Conservation (phyloP, 2,797 vertebrate species). For the Helostoma temminkii region DNA sequence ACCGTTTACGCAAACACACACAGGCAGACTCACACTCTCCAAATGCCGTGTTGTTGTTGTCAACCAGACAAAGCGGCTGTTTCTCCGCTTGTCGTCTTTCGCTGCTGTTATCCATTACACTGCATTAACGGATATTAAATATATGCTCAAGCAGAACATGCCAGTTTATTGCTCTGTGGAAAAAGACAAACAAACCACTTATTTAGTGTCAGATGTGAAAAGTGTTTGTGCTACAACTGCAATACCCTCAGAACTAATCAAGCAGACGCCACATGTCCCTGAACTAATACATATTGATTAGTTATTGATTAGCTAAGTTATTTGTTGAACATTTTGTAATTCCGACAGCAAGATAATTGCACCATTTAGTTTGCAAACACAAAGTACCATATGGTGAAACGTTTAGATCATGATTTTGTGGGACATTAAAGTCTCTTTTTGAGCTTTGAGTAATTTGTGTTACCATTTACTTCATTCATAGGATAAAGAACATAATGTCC, state of each 20-base stretch:
- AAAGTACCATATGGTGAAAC: conserved; percentile 7
- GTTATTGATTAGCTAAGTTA: conserved; percentile 25
- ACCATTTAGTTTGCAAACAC: conserved; percentile 24
- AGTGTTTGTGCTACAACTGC: conserved; percentile 29
- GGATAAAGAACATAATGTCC: background rate
- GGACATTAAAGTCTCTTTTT: conserved; percentile 19
- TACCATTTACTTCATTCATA: conserved; percentile 10
- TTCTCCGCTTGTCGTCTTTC: conserved; percentile 24
- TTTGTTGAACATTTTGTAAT: conserved; percentile 39
- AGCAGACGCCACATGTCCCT: conserved; percentile 28
- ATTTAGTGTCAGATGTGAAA: conserved; percentile 50
- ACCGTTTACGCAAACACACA: conserved; percentile 6
- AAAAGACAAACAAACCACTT: conserved; percentile 48
- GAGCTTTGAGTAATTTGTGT: conserved; percentile 12
- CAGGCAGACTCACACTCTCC: background rate
- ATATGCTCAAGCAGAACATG: conserved; percentile 22
- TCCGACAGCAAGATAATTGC: conserved; percentile 8
- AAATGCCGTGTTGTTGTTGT: conserved; percentile 15
- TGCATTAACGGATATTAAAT: conserved; percentile 26
- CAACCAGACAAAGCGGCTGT: conserved; percentile 32
- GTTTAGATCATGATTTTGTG: conserved; percentile 21
- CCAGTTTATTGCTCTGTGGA: conserved; percentile 15
- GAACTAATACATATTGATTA: conserved; percentile 10
- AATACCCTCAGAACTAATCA: conserved; percentile 10
- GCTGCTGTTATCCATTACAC: conserved; percentile 15